Conservation (phyloP, 2,113 vertebrate genomes). For the Lepus europaeus region DNA sequence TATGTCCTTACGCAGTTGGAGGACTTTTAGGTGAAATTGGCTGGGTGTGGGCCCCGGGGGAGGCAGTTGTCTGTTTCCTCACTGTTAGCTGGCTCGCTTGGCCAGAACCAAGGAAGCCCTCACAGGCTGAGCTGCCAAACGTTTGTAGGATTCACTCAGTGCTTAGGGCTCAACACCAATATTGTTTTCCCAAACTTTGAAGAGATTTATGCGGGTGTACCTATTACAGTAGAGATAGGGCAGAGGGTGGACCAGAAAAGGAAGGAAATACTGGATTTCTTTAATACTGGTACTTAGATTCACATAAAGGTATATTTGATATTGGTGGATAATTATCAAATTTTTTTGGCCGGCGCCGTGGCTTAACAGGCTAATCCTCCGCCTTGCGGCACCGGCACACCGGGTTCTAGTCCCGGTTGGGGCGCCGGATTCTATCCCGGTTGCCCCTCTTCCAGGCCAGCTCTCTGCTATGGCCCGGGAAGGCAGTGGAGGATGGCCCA, state of each 20-base stretch:
- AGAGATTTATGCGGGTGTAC: neutral
- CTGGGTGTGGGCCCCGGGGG: slow-evolving; percentile 7
- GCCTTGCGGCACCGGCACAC: no score
- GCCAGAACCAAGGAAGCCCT: slow-evolving; percentile 8
- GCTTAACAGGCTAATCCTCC: no score
- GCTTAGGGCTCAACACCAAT: neutral
- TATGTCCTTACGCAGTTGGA: neutral
- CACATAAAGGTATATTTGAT: slow-evolving; percentile 28
- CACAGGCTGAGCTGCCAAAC: neutral
- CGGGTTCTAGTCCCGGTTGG: no score
- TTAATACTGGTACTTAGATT: slow-evolving; percentile 37
- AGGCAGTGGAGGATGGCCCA: no score
- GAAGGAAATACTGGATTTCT: neutral
- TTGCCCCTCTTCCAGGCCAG: no score
- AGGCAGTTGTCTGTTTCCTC: slow-evolving; percentile 18
- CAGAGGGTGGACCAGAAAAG: neutral
- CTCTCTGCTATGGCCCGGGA: no score
- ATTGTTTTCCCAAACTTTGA: neutral
- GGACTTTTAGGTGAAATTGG: slow-evolving; percentile 26
- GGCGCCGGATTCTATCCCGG: no score
- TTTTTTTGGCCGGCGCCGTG: neutral
- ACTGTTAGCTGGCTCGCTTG: slow-evolving; percentile 33
- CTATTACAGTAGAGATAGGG: neutral
- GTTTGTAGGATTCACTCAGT: neutral
- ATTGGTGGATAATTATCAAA: neutral